Evolutionary conservation across 2,113 vertebrate species (phyloP), one percentile per base, ranked within the genome.

Genomic region (Brachirus orientalis): DNA sequence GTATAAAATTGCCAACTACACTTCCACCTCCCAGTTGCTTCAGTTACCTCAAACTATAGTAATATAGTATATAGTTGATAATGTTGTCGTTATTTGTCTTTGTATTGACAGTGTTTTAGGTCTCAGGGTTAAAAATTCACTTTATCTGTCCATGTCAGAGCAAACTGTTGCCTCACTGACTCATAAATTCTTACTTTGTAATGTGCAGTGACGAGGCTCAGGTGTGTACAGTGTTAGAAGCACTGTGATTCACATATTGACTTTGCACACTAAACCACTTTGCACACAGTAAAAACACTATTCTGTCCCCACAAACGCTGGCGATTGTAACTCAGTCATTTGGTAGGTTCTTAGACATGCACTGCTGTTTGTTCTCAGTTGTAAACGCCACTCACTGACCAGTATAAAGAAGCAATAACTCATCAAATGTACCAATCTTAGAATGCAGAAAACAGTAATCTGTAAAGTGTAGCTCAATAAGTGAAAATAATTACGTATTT

Each of bases 131-230:
- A 63, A 60, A 43, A 46, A 45, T 59, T 17, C 4, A 55, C 10
- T 12, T 16, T 11, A 35, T 51, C 14, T 45, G 5, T 63, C 37
- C 4, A 22, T 20, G 55, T 38, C 14, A 38, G 37, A 50, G 37
- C 17, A 47, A 8, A 7, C 6, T 17, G 41, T 77, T 77, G 47
- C 28, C 45, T 56, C 44, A 44, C 36, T 83, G 61, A 78, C 64
- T 68, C 53, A 37, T 9, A 7, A 6, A 17, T 22, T 72, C 7
- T 28, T 60, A 6, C 43, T 37, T 37, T 60, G 61, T 58, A 45
- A 62, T 63, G 43, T 53, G 13, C 48, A 48, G n/a, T 33, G 40
- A 64, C 54, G 33, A 51, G 43, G 16, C 35, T 60, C 3, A 22
- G 35, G 22, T 57, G 44, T 63, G 63, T 63, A 40, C n/a, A 44